Conservation (phyloP, 2,888 invertebrate species). For the Eupithecia vulgata region DNA sequence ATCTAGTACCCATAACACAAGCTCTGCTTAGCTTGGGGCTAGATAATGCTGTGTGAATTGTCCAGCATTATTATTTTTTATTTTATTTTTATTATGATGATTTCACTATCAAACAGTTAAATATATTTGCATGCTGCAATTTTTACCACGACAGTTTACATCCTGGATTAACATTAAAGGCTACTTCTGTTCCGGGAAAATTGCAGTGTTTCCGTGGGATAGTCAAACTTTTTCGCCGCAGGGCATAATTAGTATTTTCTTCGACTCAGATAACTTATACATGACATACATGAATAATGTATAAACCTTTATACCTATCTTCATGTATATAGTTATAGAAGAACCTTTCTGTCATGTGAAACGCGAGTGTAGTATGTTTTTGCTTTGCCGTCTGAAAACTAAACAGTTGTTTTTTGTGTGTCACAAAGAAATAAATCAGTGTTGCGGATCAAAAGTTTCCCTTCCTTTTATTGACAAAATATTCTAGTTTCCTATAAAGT, state of each 20-base stretch:
- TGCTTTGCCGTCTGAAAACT: background rate
- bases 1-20: no score
- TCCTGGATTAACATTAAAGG: no score
- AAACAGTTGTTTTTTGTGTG: background rate
- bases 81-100: no score
- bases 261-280: no score
- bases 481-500: background rate
- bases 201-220: background rate
- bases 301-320: background rate
- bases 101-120: no score
- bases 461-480: background rate
- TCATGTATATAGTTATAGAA: no score
- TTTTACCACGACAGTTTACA: no score
- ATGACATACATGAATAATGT: background rate
- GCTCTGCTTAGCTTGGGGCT: no score
- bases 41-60: no score
- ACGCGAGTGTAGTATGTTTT: background rate
- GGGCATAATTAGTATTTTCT: background rate
- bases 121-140: no score
- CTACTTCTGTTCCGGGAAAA: no score
- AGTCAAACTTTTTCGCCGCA: background rate
- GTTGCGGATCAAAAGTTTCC: background rate
- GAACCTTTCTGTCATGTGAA: background rate
- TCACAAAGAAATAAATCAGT: background rate
- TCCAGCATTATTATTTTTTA: no score